These are phyloP conservation scores for Adoxophyes honmai DNA, from an alignment of 1,140 invertebrate species.

Conservation along the genomic window DNA sequence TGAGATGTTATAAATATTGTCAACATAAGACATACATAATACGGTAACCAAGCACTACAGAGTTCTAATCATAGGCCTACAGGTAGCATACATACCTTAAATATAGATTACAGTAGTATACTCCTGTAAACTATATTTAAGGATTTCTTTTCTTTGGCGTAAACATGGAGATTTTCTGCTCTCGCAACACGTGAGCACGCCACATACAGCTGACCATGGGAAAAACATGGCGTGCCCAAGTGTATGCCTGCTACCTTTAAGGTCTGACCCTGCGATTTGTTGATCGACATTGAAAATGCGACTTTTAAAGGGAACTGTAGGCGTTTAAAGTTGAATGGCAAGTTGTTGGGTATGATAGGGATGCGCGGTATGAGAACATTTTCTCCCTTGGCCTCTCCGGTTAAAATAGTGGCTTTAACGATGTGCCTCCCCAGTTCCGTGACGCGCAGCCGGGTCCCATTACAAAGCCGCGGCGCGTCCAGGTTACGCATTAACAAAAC, in stretches of 20 bases:
- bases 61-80: constrained; percentile 34
- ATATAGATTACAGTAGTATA: constrained; percentile 38
- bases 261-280: constrained; percentile 77
- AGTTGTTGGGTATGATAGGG: too few species aligned
- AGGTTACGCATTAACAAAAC: constrained; percentile 38
- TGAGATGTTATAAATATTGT: too few species aligned
- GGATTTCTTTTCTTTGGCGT: constrained; percentile 30
- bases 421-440: constrained; percentile 29
- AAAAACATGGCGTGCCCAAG: constrained; percentile 34
- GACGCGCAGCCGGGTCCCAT: too few species aligned
- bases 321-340: constrained; percentile 63
- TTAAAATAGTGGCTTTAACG: constrained; percentile 37
- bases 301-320: constrained; percentile 75
- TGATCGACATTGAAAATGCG: constrained; percentile 76
- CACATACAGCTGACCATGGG: constrained; percentile 34
- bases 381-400: constrained; percentile 47
- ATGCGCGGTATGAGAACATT: constrained; percentile 57
- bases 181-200: constrained; percentile 34
- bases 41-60: constrained; percentile 25
- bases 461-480: constrained; percentile 37
- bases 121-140: constrained; percentile 36
- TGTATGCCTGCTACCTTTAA: constrained; percentile 32
- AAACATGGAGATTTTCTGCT: constrained; percentile 31
- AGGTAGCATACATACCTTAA: too few species aligned
- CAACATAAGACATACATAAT: too few species aligned